These are phyloP conservation scores for Halesus radiatus DNA, from an alignment of 1,140 invertebrate species.

Conservation along the genomic window DNA sequence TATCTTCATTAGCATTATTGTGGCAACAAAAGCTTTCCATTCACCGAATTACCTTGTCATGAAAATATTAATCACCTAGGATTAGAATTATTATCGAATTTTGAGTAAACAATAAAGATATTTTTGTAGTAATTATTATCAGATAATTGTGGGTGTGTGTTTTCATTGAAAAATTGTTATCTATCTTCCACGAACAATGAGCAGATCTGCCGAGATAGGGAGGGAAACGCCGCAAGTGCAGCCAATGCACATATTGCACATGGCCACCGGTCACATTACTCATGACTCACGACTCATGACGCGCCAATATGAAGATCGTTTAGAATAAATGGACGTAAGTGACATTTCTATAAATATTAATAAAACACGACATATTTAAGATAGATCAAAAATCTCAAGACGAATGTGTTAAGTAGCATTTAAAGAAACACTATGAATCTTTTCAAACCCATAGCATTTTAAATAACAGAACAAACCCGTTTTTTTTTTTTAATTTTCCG, in stretches of 20 bases:
- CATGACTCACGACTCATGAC: too few relatives aligned
- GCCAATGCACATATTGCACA: background rate
- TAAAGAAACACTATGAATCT: too few relatives aligned
- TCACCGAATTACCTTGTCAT: constrained; percentile 25
- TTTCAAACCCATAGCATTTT: too few relatives aligned
- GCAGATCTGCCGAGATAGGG: constrained; percentile 11
- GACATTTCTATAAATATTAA: too few relatives aligned
- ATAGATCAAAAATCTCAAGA: too few relatives aligned
- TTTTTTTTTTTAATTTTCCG: too few relatives aligned
- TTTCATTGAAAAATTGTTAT: constrained; percentile 16
- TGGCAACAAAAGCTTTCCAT: constrained; percentile 5
- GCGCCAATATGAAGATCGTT: too few relatives aligned
- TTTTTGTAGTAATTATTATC: constrained; percentile 15
- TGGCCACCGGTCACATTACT: background rate
- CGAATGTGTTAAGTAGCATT: too few relatives aligned
- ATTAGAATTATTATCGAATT: constrained; percentile 12
- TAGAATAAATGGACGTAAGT: too few relatives aligned
- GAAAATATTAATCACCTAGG: background rate
- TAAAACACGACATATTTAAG: too few relatives aligned
- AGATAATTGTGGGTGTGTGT: background rate
- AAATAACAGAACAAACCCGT: too few relatives aligned
- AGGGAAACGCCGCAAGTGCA: background rate
- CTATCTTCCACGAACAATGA: constrained; percentile 19
- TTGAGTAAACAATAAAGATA: constrained; percentile 14
- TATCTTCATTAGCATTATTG: background rate